A percentile compares a stretch with the other conserved stretches of the same genome.
These are phyloP conservation scores for Epinephelus cyanopodus DNA, from an alignment of 2,113 vertebrate species.

Conservation along the genomic window DNA sequence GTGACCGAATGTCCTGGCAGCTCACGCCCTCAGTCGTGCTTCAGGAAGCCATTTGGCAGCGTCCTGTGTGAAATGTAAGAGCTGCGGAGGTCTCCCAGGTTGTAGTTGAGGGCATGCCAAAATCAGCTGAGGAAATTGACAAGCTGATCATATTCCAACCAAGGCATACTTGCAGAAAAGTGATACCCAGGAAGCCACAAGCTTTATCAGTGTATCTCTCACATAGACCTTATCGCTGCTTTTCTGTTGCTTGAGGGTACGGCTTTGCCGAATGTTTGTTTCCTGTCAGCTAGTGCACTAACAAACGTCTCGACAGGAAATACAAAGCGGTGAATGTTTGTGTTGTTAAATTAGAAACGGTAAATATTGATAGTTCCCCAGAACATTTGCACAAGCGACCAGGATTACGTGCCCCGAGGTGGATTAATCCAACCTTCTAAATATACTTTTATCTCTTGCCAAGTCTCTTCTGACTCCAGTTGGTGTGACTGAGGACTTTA, in stretches of 20 bases:
- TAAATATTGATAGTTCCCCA: neutral
- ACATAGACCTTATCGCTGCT: neutral
- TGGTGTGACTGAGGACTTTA: constrained; percentile 48
- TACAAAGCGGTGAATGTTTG: no score
- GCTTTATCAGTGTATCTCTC: neutral
- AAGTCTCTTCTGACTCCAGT: constrained; percentile 37
- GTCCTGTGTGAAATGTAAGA: constrained; percentile 53
- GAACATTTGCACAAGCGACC: neutral
- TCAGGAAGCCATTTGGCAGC: constrained; percentile 40
- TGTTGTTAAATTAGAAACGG: no score
- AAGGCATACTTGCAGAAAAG: neutral
- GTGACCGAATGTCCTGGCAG: constrained; percentile 8
- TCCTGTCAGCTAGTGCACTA: no score
- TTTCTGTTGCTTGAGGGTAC: no score
- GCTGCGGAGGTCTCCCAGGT: constrained; percentile 31
- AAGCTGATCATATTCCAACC: neutral
- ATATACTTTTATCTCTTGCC: constrained; percentile 63
- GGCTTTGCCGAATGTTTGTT: no score
- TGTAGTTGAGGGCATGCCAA: constrained; percentile 71
- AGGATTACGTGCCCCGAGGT: constrained; percentile 51
- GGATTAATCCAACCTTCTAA: constrained; percentile 67
- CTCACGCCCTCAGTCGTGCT: neutral
- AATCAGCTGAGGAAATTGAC: constrained; percentile 68
- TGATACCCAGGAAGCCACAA: neutral
- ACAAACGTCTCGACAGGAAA: no score